Evolutionary conservation across 2,888 invertebrate species (phyloP), one percentile per base, ranked within the genome.

Genomic region (Dynastes grantii): DNA sequence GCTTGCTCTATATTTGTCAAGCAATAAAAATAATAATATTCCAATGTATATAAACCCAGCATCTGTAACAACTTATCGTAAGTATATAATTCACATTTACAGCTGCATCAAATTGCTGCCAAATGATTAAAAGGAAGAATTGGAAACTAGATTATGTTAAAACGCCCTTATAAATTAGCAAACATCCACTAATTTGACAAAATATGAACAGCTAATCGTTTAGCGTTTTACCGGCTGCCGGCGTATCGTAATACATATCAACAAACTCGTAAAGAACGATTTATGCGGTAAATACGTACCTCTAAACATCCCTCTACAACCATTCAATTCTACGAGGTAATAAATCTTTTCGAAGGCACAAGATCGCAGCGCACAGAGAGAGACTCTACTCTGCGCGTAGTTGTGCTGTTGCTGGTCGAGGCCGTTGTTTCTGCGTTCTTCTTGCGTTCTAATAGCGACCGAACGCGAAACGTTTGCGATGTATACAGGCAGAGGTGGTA

Each of bases 271-370:
- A 87, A 87, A 86, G 85, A 85, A 85, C 83, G 86, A 87, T 87
- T 87, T 88, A 87, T 87, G 86, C 85, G 86, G 85, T 86, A 84
- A 84, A 85, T 84, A 85, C 85, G 86, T 86, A 87, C 86, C 86
- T 86, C 86, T 85, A 85, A 86, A 86, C 87, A 87, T 86, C 85
- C 86, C 85, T 86, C 84, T 85, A 86, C 85, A 87, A 84, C 86
- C 87, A 85, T 87, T 87, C 86, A 85, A 83, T 83, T 85, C 85
- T 84, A 85, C 84, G 84, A 85, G 84, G 85, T 83, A 85, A 87
- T 87, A 87, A 87, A 87, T 87, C 87, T 87, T 86, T 82, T 81
- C 79, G 79, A 73, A 73, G 61, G 80, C 79, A 80, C 79, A 81
- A 76, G 76, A 81, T 79, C 80, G 81, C 81, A 81, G 81, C 83